Evolutionary conservation across 2,797 vertebrate genomes (phyloP).

Genomic region (Eulemur mongoz): DNA sequence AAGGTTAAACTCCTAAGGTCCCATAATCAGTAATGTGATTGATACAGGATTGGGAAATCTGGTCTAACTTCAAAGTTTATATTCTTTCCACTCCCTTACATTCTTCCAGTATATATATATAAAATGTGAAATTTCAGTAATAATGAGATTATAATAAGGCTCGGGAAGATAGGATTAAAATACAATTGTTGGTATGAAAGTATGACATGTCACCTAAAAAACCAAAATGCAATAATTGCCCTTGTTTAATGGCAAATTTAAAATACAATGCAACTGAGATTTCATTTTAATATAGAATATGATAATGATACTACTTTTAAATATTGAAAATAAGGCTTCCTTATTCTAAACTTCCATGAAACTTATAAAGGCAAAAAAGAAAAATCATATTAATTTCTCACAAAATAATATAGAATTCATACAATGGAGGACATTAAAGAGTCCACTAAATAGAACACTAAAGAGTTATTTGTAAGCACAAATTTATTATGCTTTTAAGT

Average conservation of each 20-base stretch:
- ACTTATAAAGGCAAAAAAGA: background rate
- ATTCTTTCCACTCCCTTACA: background rate
- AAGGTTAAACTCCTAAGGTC: background rate
- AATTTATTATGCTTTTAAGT: background rate
- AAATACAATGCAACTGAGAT: background rate
- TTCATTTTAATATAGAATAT: background rate
- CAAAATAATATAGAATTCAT: background rate
- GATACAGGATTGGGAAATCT: background rate
- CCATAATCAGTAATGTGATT: background rate
- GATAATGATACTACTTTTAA: background rate
- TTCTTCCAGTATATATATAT: background rate
- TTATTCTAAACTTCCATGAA: background rate
- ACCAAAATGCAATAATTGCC: constrained; percentile 8
- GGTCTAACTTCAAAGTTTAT: background rate
- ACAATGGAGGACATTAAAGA: background rate
- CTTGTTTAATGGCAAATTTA: background rate
- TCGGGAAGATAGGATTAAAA: background rate
- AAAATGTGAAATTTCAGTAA: background rate
- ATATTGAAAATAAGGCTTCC: background rate
- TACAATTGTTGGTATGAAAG: background rate
- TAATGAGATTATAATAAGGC: background rate
- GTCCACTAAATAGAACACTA: background rate
- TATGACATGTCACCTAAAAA: constrained; percentile 16
- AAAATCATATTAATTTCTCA: background rate
- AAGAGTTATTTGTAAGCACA: background rate